A percentile compares a stretch with the other conserved stretches of the same genome.
phyloP scores from a whole-genome alignment of 2,797 vertebrate species.

The Onychomys leucogaster region DNA sequence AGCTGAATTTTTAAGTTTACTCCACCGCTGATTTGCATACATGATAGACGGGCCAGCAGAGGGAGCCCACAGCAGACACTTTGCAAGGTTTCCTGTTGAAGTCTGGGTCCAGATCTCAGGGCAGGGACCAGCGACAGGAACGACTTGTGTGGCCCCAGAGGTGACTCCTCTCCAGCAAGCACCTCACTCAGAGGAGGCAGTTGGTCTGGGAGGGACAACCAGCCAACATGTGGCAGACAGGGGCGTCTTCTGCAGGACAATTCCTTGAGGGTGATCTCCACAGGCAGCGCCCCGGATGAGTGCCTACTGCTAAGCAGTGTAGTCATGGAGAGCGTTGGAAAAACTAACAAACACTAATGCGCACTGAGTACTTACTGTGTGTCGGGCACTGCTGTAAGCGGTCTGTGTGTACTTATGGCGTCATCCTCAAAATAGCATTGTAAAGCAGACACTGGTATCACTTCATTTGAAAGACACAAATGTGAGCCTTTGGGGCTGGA shows the following conservation, averaged over 20 bases:
- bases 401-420: not conserved
- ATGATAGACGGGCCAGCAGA: conserved; percentile 61
- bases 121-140: not conserved
- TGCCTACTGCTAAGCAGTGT: not conserved
- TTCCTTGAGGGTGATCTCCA: not conserved
- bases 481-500: not conserved
- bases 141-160: too few relatives aligned
- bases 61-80: conserved; percentile 59
- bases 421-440: conserved; percentile 39
- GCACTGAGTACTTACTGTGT: not conserved
- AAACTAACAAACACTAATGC: not conserved
- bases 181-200: too few relatives aligned
- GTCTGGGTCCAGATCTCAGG: not conserved
- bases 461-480: not conserved
- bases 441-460: not conserved
- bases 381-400: not conserved
- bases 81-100: not conserved
- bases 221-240: not conserved
- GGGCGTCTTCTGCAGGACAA: not conserved
- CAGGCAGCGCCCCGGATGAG: not conserved
- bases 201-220: not conserved
- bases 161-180: not conserved
- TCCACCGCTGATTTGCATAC: not conserved
- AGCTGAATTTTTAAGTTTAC: conserved; percentile 19
- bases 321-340: not conserved